Evolutionary conservation across 2,113 vertebrate genomes (phyloP).

Genomic region (Coturnix japonica): DNA sequence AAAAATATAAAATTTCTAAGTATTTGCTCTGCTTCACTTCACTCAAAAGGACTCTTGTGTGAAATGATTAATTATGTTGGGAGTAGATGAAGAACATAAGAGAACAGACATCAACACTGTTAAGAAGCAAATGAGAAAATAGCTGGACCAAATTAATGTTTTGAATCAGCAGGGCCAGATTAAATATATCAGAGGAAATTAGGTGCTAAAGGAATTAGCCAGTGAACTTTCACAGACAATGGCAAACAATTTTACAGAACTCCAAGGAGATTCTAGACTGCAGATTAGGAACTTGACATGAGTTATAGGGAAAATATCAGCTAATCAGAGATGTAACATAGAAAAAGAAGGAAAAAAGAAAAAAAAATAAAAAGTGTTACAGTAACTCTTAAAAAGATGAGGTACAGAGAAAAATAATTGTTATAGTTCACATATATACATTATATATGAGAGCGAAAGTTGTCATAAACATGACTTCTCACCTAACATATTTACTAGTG

Average conservation of each 20-base stretch:
- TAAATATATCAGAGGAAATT: constrained; percentile 20
- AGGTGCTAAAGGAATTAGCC: not conserved
- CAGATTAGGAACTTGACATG: not conserved
- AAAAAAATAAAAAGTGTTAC: not conserved
- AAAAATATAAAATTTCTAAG: constrained; percentile 30
- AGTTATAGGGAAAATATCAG: not conserved
- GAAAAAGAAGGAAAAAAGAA: not conserved
- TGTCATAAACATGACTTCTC: not conserved
- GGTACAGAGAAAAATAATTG: not conserved
- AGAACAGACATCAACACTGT: constrained; percentile 21
- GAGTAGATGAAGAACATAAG: constrained; percentile 47
- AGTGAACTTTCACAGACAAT: constrained; percentile 31
- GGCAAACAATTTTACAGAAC: constrained; percentile 12
- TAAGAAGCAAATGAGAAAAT: constrained; percentile 54
- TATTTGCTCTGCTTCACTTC: constrained; percentile 52
- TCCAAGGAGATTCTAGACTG: not conserved
- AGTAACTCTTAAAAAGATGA: not conserved
- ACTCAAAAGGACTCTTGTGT: constrained; percentile 46
- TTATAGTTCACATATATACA: not conserved
- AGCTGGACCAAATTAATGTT: constrained; percentile 54
- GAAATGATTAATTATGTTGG: constrained; percentile 62
- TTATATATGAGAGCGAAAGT: not conserved
- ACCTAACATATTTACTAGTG: not conserved
- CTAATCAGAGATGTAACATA: not conserved
- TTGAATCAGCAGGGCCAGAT: constrained; percentile 14